phyloP scores from a whole-genome alignment of 2,888 invertebrate genomes.

The Ormyrus pomaceus region DNA sequence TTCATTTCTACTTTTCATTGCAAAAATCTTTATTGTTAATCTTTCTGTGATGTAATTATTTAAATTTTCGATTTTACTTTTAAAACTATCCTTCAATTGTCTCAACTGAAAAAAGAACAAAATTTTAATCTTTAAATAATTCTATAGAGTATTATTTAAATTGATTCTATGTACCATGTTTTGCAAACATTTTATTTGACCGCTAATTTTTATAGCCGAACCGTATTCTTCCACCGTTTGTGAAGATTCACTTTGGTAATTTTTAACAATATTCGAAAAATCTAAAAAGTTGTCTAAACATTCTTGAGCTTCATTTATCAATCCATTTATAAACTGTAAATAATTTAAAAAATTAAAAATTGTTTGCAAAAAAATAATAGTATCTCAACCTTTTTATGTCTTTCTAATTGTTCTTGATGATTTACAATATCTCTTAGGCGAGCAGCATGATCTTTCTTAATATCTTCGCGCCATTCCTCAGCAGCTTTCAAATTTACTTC shows the following conservation, averaged over 20 bases:
- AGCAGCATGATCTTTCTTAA: constrained; percentile 52
- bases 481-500: constrained; percentile 49
- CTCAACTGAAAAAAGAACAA: constrained; percentile 51
- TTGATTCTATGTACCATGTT: constrained; percentile 53
- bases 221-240: constrained; percentile 44
- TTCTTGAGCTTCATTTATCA: constrained; percentile 29
- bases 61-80: constrained; percentile 43
- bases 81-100: constrained; percentile 47
- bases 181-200: constrained; percentile 55
- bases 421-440: constrained; percentile 56
- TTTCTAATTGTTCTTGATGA: constrained; percentile 56
- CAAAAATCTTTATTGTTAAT: constrained; percentile 40
- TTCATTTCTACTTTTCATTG: constrained; percentile 54
- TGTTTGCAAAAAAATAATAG: not conserved
- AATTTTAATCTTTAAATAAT: constrained; percentile 1
- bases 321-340: constrained; percentile 33
- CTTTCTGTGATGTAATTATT: constrained; percentile 35
- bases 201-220: constrained; percentile 41
- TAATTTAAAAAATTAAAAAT: not conserved
- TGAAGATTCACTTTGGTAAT: constrained; percentile 29
- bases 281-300: constrained; percentile 30
- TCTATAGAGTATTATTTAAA: not conserved
- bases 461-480: constrained; percentile 49
- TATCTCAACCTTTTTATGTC: constrained; percentile 56
- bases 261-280: constrained; percentile 12